These are phyloP conservation scores for Ephestia elutella DNA, from an alignment of 1,140 invertebrate genomes.

Conservation along the genomic window DNA sequence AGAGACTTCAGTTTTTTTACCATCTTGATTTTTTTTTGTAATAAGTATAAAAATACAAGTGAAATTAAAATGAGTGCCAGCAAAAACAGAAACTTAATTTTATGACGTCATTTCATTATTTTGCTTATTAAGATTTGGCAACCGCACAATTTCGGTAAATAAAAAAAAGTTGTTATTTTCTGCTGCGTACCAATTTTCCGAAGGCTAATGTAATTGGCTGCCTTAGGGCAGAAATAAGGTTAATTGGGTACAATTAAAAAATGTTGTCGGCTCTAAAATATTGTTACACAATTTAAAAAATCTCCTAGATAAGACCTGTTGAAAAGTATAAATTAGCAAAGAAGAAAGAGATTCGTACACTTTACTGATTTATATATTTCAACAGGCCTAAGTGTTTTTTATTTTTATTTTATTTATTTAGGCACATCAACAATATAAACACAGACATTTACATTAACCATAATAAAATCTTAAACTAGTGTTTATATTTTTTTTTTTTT, in stretches of 20 bases:
- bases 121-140: not conserved
- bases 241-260: slow-evolving; percentile 43
- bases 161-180: not conserved
- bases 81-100: not conserved
- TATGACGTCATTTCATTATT: not conserved
- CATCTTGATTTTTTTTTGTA: too few species aligned
- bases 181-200: slow-evolving; percentile 6
- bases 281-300: slow-evolving; percentile 8
- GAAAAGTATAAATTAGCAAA: too few species aligned
- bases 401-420: too few species aligned
- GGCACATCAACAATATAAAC: too few species aligned
- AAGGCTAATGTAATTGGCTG: slow-evolving; percentile 28
- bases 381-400: too few species aligned
- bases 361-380: too few species aligned
- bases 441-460: too few species aligned
- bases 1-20: too few species aligned
- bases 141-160: not conserved
- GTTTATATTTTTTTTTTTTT: too few species aligned
- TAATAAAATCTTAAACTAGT: too few species aligned
- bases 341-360: not conserved
- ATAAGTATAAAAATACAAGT: too few species aligned
- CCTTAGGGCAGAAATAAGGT: slow-evolving; percentile 29
- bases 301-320: not conserved
- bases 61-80: too few species aligned
- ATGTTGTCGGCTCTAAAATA: slow-evolving; percentile 31